Percentiles rank a stretch among this genome's conserved stretches.
Evolutionary conservation across 2,113 vertebrate genomes (phyloP).

Genomic region (Phaethon lepturus): DNA sequence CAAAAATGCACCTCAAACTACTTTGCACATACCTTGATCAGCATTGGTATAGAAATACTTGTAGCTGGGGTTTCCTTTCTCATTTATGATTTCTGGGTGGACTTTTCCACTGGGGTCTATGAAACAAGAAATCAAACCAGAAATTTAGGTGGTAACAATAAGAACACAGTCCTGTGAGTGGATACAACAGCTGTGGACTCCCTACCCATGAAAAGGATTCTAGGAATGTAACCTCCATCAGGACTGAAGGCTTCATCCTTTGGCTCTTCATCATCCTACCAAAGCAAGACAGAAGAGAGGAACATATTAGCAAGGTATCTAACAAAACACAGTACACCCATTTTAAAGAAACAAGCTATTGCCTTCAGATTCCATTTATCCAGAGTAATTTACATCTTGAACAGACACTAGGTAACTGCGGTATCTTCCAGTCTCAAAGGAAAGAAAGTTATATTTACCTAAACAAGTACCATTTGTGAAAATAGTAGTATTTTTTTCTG

Average conservation of each 20-base stretch:
- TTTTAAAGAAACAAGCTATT: neutral
- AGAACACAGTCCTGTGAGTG: neutral
- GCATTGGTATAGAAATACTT: conserved; percentile 97
- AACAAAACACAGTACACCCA: neutral
- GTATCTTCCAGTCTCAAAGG: neutral
- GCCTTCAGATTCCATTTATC: neutral
- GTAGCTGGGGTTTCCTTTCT: conserved; percentile 94
- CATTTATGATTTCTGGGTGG: conserved; percentile 93
- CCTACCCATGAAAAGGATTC: conserved; percentile 96
- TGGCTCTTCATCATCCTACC: conserved; percentile 96
- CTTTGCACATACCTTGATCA: conserved; percentile 87
- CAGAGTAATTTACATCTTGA: neutral
- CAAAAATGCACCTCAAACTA: neutral
- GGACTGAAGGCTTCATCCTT: conserved; percentile 92
- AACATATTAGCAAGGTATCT: neutral
- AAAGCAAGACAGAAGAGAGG: neutral
- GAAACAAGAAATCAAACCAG: neutral
- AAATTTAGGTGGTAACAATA: neutral
- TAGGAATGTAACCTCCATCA: conserved; percentile 96
- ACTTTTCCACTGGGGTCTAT: conserved; percentile 94
- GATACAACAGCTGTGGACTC: neutral
- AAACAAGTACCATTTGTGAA: neutral
- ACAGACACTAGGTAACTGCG: neutral
- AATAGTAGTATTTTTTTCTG: neutral
- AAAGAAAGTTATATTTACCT: neutral